Percentiles rank a stretch among this genome's conserved stretches.
Evolutionary conservation across 2,888 invertebrate genomes (phyloP).

Genomic region (Drosophila meridiana): DNA sequence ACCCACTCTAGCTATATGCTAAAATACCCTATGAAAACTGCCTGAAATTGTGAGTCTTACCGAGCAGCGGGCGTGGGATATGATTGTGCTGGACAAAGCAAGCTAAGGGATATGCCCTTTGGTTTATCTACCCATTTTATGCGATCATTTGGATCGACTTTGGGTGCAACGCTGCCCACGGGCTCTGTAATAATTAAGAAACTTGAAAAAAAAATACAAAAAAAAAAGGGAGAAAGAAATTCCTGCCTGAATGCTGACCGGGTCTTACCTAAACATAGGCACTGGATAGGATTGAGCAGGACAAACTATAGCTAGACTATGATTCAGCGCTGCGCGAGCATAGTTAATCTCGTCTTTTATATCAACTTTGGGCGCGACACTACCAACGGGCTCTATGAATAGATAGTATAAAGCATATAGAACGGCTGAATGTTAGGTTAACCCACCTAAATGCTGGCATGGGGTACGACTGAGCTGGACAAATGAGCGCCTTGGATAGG

Average conservation of each 20-base stretch:
- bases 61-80: slow-evolving; percentile 88
- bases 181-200: slow-evolving; percentile 86
- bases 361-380: slow-evolving; percentile 88
- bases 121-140: slow-evolving; percentile 87
- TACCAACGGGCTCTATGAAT: slow-evolving; percentile 85
- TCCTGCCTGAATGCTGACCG: slow-evolving; percentile 54
- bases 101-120: slow-evolving; percentile 86
- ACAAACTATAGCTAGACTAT: slow-evolving; percentile 89
- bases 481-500: slow-evolving; percentile 87
- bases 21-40: slow-evolving; percentile 49
- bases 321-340: slow-evolving; percentile 85
- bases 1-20: background rate
- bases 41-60: slow-evolving; percentile 56
- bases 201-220: background rate
- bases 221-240: fast-evolving
- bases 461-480: slow-evolving; percentile 88
- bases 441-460: slow-evolving; percentile 83
- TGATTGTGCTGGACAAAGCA: slow-evolving; percentile 91
- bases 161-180: slow-evolving; percentile 89
- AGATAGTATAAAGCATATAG: background rate
- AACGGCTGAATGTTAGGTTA: slow-evolving; percentile 39
- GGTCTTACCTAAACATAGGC: slow-evolving; percentile 62
- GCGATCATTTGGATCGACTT: slow-evolving; percentile 88
- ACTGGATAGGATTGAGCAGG: slow-evolving; percentile 86
- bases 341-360: slow-evolving; percentile 88